Evolutionary conservation across 64 coral and sea anemone genomes (phyloP), one percentile per base, ranked within the genome.

Genomic region (Stylophora pistillata): DNA sequence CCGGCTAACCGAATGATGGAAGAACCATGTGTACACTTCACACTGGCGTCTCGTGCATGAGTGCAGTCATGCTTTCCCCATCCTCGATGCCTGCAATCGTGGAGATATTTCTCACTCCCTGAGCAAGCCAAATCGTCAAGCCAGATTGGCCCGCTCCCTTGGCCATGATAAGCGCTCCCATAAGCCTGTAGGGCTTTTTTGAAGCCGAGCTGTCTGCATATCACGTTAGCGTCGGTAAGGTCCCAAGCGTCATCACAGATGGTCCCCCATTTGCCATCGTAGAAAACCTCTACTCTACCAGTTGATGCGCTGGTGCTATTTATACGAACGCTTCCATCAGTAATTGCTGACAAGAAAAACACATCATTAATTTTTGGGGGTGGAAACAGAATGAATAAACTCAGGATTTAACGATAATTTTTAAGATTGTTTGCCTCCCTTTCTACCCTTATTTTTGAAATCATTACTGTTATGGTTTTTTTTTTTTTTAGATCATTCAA

Each of bases 131-230:
- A 31, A 53, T 71, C 13, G 18, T 71, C 63, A 18, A 85, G 17
- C 82, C 82, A 85, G 1, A 85, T 85, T 1, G 82, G 82, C 15
- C 82, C 82, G 1, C 37, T 54, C 0, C 82, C 82, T 15, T 27
- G 63, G 52, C 82, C 82, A 23, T 70, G 54, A 16, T 5, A 0
- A 17, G 82, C 82, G 15, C 32, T 15, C 14, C 17, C 11, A n/a
- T 5, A 15, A 5, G 82, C 63, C 7, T 4, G 21, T 10, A 13
- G 1, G 1, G 82, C 82, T 33, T 74, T 13, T 6, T 14, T 5
- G 13, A 74, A 74, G 41, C 72, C 72, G 15, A 74, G 72, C 30
- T 74, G 70, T 30, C 27, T 72, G 70, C 70, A 72, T 13, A 72
- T 13, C 7, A 72, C 70, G 27, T 72, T 30, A 30, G 70, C 70